These are phyloP conservation scores for Scaptomyza parva DNA, from an alignment of 2,888 invertebrate genomes.

Conservation along the genomic window DNA sequence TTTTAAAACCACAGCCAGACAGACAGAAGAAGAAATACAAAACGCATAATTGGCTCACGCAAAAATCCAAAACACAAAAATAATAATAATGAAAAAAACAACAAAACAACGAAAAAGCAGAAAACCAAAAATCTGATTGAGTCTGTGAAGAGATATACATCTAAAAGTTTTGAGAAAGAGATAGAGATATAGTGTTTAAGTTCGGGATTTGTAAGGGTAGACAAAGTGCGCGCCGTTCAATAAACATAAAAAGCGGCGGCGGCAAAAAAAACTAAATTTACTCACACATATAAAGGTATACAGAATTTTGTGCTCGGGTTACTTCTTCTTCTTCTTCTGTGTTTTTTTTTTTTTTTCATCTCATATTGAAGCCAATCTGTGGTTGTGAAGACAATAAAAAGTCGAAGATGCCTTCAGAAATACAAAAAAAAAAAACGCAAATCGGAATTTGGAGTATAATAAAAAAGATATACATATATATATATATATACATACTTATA, in stretches of 20 bases:
- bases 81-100: slow-evolving; percentile 33
- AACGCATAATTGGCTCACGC: slow-evolving; percentile 82
- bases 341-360: slow-evolving; percentile 29
- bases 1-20: slow-evolving; percentile 48
- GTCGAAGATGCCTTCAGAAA: slow-evolving; percentile 35
- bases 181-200: slow-evolving; percentile 38
- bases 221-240: slow-evolving; percentile 59
- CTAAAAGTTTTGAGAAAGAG: slow-evolving; percentile 72
- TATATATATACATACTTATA: slow-evolving; percentile 15
- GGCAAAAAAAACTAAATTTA: slow-evolving; percentile 62
- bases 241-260: slow-evolving; percentile 75
- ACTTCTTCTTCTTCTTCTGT: no score
- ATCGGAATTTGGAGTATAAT: slow-evolving; percentile 69
- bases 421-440: slow-evolving; percentile 64
- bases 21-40: slow-evolving; percentile 61
- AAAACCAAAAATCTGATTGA: slow-evolving; percentile 29
- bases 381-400: slow-evolving; percentile 75
- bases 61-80: slow-evolving; percentile 56
- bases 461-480: slow-evolving; percentile 39
- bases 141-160: slow-evolving; percentile 55
- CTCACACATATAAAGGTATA: slow-evolving; percentile 16
- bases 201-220: slow-evolving; percentile 21
- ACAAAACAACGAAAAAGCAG: slow-evolving; percentile 20
- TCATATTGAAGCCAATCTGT: slow-evolving; percentile 74
- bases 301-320: slow-evolving; percentile 46